A percentile compares a stretch with the other conserved stretches of the same genome.
Conservation (phyloP, 2,888 invertebrate genomes). For the Liposcelis brunnea region DNA sequence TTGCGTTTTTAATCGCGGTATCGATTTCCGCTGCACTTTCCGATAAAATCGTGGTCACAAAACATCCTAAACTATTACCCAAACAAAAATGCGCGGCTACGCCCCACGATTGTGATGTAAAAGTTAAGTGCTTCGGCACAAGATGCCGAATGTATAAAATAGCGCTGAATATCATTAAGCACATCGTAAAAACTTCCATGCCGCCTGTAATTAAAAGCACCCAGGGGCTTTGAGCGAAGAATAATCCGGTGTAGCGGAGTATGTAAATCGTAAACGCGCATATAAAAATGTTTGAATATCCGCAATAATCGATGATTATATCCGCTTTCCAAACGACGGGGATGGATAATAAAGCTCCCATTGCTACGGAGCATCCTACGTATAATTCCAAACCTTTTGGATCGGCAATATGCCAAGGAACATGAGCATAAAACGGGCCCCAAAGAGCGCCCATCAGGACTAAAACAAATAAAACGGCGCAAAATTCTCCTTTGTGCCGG, state of each 20-base stretch:
- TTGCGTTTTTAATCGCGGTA: not conserved
- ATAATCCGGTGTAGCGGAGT: conserved; percentile 48
- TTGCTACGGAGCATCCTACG: conserved; percentile 46
- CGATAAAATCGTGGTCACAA: conserved; percentile 30
- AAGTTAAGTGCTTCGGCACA: conserved; percentile 56
- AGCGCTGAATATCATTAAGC: conserved; percentile 63
- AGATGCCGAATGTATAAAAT: conserved; percentile 66
- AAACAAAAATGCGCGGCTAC: conserved; percentile 64
- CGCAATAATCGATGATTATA: conserved; percentile 65
- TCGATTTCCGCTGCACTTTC: not conserved
- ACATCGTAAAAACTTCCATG: conserved; percentile 57
- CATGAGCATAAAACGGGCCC: conserved; percentile 61
- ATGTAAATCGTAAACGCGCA: conserved; percentile 68
- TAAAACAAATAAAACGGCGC: conserved; percentile 48
- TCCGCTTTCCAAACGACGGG: conserved; percentile 62
- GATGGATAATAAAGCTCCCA: conserved; percentile 50
- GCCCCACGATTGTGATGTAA: conserved; percentile 60
- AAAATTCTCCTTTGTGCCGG: conserved; percentile 57
- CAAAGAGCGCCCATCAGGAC: conserved; percentile 57
- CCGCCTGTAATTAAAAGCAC: conserved; percentile 52
- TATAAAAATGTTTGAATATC: conserved; percentile 66
- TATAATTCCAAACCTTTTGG: conserved; percentile 37
- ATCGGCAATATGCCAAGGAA: conserved; percentile 46
- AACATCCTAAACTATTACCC: conserved; percentile 51
- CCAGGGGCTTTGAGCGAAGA: conserved; percentile 38